phyloP scores from a whole-genome alignment of 2,888 invertebrate genomes.

The Helleia helle region DNA sequence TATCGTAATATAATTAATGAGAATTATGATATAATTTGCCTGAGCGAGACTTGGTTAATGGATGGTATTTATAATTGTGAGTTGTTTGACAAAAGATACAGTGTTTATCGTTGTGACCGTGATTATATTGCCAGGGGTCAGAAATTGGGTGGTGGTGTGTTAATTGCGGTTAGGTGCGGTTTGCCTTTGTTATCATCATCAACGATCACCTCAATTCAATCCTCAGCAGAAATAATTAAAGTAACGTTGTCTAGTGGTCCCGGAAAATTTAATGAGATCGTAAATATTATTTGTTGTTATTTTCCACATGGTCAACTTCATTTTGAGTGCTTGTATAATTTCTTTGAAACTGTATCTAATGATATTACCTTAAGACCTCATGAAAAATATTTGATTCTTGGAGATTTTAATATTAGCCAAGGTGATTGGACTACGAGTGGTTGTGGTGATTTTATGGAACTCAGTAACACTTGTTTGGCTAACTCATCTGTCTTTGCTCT shows the following conservation, averaged over 20 bases:
- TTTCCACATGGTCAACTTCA: neutral
- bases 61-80: neutral
- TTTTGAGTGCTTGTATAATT: neutral
- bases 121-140: neutral
- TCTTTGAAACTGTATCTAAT: conserved; percentile 4
- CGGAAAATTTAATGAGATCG: neutral
- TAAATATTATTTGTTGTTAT: conserved; percentile 1
- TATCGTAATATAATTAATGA: no score
- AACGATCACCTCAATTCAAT: neutral
- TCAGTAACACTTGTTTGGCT: neutral
- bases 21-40: no score
- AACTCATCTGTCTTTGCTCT: neutral
- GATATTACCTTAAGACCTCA: neutral
- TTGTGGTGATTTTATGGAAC: neutral
- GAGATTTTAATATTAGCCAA: conserved; percentile 2
- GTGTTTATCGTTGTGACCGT: conserved; percentile 3
- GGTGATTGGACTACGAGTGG: neutral
- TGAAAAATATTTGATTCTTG: conserved; percentile 1
- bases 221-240: neutral
- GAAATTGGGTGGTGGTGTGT: neutral
- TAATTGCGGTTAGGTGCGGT: neutral
- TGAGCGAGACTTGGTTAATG: neutral
- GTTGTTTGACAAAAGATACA: neutral
- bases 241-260: neutral
- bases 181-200: neutral